These are phyloP conservation scores for Paracanthobrama guichenoti DNA, from an alignment of 2,113 vertebrate genomes.

Conservation along the genomic window DNA sequence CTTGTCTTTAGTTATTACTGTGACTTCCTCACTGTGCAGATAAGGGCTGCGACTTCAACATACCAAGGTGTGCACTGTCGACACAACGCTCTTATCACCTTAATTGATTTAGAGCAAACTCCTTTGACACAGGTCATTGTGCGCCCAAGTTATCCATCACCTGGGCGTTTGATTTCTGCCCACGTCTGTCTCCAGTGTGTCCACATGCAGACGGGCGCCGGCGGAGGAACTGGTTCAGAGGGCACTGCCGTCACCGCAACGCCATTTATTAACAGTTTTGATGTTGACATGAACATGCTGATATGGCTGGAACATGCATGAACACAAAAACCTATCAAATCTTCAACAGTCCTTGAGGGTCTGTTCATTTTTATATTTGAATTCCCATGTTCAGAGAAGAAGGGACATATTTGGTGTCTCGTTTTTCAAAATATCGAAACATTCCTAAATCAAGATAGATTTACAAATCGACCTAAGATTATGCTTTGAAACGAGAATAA, in stretches of 20 bases:
- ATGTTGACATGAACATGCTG: not conserved
- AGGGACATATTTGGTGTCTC: not conserved
- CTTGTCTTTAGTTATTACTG: conserved; percentile 93
- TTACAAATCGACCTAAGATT: too few species aligned
- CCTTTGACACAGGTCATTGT: conserved; percentile 81
- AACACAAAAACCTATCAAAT: not conserved
- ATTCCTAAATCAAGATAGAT: too few species aligned
- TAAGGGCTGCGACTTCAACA: conserved; percentile 79
- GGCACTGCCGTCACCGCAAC: not conserved
- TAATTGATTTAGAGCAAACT: conserved; percentile 84
- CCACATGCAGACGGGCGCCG: conserved; percentile 56
- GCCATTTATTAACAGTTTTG: not conserved
- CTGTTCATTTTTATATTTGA: not conserved
- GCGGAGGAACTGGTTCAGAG: conserved; percentile 22
- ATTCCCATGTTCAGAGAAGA: not conserved
- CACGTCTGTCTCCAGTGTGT: conserved; percentile 74
- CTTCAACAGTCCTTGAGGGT: not conserved
- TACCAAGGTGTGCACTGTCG: conserved; percentile 76
- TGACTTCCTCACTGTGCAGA: conserved; percentile 86
- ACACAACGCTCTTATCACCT: conserved; percentile 80
- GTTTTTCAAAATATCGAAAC: too few species aligned
- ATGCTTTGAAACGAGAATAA: too few species aligned
- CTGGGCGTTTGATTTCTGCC: conserved; percentile 71
- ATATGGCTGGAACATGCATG: not conserved
- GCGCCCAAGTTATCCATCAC: conserved; percentile 76